These are phyloP conservation scores for Microctonus aethiopoides DNA, from an alignment of 2,888 invertebrate genomes.

Conservation along the genomic window DNA sequence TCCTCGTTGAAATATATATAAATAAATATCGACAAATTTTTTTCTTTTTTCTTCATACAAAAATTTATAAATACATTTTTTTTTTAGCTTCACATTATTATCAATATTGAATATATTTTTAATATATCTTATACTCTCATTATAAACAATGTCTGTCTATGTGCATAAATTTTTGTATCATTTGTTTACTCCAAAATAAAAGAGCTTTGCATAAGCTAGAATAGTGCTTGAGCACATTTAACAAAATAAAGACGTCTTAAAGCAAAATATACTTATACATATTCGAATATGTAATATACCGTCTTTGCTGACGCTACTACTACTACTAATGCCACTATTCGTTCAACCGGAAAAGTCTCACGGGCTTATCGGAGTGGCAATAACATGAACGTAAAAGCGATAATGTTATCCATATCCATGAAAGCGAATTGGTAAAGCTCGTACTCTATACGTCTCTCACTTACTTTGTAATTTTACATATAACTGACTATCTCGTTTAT, in stretches of 20 bases:
- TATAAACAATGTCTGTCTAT: slow-evolving; percentile 3
- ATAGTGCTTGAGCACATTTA: background rate
- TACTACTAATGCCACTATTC: background rate
- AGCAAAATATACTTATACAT: slow-evolving; percentile 18
- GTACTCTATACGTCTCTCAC: background rate
- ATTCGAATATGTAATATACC: background rate
- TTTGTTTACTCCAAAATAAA: no score
- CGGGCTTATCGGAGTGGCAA: slow-evolving; percentile 19
- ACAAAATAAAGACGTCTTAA: background rate
- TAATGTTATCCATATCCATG: slow-evolving; percentile 31
- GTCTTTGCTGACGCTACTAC: background rate
- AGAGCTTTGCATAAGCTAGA: slow-evolving; percentile 27
- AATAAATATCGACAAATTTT: no score
- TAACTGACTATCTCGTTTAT: background rate
- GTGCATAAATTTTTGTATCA: no score
- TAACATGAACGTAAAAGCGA: slow-evolving; percentile 29
- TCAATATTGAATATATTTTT: no score
- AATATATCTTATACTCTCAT: slow-evolving; percentile 17
- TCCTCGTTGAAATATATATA: background rate
- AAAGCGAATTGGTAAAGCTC: slow-evolving; percentile 8
- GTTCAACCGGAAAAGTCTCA: background rate
- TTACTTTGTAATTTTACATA: background rate
- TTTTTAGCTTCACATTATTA: background rate
- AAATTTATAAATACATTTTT: no score
- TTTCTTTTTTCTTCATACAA: no score